These are phyloP conservation scores for Himantopus leucocephalus DNA, from an alignment of 2,113 vertebrate genomes.

Conservation along the genomic window DNA sequence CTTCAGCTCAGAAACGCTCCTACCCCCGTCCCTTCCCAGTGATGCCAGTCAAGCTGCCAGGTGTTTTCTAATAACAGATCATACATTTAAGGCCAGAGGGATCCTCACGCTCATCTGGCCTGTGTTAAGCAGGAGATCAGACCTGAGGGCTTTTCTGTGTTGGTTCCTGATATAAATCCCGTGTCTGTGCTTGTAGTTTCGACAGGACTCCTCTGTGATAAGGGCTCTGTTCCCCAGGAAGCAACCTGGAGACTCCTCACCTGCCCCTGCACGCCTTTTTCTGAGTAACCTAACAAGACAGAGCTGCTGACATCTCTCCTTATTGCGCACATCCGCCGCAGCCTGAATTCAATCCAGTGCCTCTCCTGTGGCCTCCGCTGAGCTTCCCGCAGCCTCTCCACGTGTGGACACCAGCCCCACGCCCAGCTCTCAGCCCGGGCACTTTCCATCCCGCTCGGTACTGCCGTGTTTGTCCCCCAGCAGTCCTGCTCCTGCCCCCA, in stretches of 20 bases:
- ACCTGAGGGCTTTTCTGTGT: conserved; percentile 54
- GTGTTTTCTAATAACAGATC: conserved; percentile 33
- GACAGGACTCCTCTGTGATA: not conserved
- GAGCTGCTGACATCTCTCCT: not conserved
- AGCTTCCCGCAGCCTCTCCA: not conserved
- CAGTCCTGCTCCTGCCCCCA: fast-evolving
- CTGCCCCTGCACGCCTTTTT: not conserved
- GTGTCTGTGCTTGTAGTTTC: not conserved
- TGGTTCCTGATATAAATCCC: not conserved
- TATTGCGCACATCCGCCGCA: not conserved
- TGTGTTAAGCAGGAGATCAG: conserved; percentile 20
- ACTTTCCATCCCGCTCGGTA: fast-evolving
- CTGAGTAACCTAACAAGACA: not conserved
- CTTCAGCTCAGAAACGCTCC: not conserved
- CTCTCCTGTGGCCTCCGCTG: not conserved
- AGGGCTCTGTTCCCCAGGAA: not conserved
- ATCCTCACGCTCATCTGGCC: not conserved
- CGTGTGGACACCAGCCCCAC: fast-evolving
- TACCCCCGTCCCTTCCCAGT: not conserved
- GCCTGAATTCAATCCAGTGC: not conserved
- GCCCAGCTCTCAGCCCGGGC: fast-evolving
- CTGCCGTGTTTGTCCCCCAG: not conserved
- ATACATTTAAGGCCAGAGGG: conserved; percentile 25
- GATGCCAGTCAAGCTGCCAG: conserved; percentile 19
- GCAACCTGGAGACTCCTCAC: not conserved